These are phyloP conservation scores for Coptotermes formosanus DNA, from an alignment of 1,140 invertebrate species.

Conservation along the genomic window DNA sequence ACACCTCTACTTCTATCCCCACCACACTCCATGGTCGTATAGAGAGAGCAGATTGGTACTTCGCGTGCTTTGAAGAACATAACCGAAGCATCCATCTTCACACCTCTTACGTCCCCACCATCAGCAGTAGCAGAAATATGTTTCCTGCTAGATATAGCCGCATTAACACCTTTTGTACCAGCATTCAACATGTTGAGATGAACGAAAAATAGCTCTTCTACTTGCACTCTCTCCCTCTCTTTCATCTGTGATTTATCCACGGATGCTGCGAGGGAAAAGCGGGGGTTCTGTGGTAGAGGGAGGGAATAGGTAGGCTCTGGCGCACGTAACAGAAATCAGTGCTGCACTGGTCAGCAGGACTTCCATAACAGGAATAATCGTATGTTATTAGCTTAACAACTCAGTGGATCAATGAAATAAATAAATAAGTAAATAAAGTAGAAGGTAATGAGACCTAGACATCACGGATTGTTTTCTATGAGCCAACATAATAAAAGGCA, in stretches of 20 bases:
- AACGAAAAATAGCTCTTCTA: not conserved
- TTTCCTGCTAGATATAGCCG: constrained; percentile 12
- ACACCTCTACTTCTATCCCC: not conserved
- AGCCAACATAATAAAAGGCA: too few relatives aligned
- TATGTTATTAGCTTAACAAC: too few relatives aligned
- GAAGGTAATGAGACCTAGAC: too few relatives aligned
- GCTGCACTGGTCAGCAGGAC: not conserved
- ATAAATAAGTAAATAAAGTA: too few relatives aligned
- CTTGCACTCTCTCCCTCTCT: not conserved
- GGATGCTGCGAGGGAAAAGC: not conserved
- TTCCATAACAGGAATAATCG: too few relatives aligned
- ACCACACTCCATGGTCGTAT: not conserved
- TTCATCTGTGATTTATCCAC: constrained; percentile 7
- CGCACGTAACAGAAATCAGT: not conserved
- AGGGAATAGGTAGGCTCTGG: not conserved
- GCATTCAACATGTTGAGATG: constrained; percentile 14
- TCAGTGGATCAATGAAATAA: too few relatives aligned
- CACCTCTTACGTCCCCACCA: not conserved
- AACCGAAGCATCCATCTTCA: not conserved
- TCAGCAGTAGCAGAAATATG: not conserved
- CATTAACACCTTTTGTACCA: not conserved
- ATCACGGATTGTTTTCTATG: too few relatives aligned
- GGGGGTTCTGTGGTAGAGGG: not conserved
- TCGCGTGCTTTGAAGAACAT: constrained; percentile 6
- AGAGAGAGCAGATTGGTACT: constrained; percentile 1